Conservation (phyloP, 1,140 invertebrate genomes). For the Drosophila paulistorum region DNA sequence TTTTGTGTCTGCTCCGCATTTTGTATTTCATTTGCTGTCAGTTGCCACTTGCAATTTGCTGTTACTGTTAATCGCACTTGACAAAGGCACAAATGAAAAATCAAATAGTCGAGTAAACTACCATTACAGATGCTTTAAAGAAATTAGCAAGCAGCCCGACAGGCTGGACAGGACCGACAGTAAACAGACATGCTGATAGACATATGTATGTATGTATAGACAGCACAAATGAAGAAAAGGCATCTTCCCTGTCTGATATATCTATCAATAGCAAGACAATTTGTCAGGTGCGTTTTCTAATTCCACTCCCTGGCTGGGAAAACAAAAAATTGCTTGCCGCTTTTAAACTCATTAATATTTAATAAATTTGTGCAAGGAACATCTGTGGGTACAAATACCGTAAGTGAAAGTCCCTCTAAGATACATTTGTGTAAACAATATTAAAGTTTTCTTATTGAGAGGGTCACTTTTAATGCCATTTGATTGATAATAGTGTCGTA, state of each 20-base stretch:
- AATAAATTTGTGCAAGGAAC: slow-evolving; percentile 59
- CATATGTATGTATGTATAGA: neutral
- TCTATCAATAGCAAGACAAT: slow-evolving; percentile 48
- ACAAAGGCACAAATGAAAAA: slow-evolving; percentile 71
- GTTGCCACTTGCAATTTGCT: slow-evolving; percentile 60
- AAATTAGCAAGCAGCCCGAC: slow-evolving; percentile 33
- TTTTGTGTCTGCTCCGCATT: slow-evolving; percentile 16
- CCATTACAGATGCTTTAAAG: slow-evolving; percentile 21
- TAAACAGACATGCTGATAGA: neutral
- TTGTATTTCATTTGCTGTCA: slow-evolving; percentile 43
- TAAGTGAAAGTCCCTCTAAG: slow-evolving; percentile 15
- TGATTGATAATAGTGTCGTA: too few relatives aligned
- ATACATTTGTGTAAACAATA: neutral
- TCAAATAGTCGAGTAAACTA: slow-evolving; percentile 43
- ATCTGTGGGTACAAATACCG: too few relatives aligned
- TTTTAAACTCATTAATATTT: slow-evolving; percentile 73
- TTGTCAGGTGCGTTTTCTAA: slow-evolving; percentile 42
- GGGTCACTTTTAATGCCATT: neutral
- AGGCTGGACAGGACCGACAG: neutral
- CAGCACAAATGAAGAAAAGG: neutral
- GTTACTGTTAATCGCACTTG: slow-evolving; percentile 50
- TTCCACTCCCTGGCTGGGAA: slow-evolving; percentile 2
- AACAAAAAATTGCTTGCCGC: slow-evolving; percentile 59
- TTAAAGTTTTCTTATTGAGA: slow-evolving; percentile 5
- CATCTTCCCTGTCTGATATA: slow-evolving; percentile 24